Conservation (phyloP, 2,113 vertebrate genomes). For the Gambusia affinis region DNA sequence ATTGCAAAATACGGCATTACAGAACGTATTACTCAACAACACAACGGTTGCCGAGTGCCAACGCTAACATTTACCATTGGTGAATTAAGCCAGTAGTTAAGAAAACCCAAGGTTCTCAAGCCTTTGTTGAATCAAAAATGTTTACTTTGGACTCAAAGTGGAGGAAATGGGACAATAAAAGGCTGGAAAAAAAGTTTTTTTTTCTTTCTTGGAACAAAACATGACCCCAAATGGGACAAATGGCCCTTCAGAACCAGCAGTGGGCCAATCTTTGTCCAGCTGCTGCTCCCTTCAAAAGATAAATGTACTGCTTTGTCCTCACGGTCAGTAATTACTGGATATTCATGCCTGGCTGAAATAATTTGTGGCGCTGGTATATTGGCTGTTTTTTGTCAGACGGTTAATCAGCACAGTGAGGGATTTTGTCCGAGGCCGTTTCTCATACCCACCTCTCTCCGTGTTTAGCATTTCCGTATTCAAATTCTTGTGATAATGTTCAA, state of each 20-base stretch:
- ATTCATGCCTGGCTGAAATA: constrained; percentile 33
- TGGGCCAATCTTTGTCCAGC: constrained; percentile 55
- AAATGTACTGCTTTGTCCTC: constrained; percentile 27
- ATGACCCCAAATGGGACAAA: constrained; percentile 39
- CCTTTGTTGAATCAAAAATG: neutral
- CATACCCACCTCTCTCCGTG: neutral
- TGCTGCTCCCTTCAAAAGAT: constrained; percentile 31
- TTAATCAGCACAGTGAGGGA: constrained; percentile 27
- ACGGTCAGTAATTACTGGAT: constrained; percentile 24
- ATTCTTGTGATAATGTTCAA: neutral
- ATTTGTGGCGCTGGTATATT: constrained; percentile 24
- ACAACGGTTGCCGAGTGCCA: neutral
- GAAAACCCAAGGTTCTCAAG: constrained; percentile 11
- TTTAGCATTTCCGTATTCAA: constrained; percentile 1
- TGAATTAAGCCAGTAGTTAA: neutral
- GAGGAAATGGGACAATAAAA: constrained; percentile 36
- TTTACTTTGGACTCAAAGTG: constrained; percentile 58
- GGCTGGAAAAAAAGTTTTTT: neutral
- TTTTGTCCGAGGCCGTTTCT: constrained; percentile 15
- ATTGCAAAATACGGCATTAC: neutral
- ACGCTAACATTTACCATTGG: neutral
- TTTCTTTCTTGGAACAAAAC: constrained; percentile 25
- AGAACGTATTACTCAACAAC: neutral
- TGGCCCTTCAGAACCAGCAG: constrained; percentile 44
- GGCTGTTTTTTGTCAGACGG: constrained; percentile 7